A percentile compares a stretch with the other conserved stretches of the same genome.
Conservation (phyloP, 2,888 invertebrate species). For the Sericinus montela region DNA sequence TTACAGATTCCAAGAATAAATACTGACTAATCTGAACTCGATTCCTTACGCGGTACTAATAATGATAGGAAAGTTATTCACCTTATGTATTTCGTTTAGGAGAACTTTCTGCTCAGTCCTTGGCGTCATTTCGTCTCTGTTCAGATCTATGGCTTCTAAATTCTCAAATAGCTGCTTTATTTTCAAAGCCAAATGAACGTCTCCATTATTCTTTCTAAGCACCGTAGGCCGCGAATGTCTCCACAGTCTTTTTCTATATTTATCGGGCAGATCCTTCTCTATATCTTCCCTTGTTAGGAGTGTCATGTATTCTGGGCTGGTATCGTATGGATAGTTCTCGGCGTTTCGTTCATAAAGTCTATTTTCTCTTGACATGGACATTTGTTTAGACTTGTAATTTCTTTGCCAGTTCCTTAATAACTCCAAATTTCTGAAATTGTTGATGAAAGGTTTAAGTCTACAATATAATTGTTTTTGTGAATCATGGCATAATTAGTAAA, state of each 20-base stretch:
- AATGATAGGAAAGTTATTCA: too few relatives aligned
- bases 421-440: constrained; percentile 51
- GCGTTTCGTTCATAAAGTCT: constrained; percentile 39
- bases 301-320: constrained; percentile 74
- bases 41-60: too few relatives aligned
- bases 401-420: constrained; percentile 76
- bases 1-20: too few relatives aligned
- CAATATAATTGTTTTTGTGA: too few relatives aligned
- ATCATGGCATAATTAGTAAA: too few relatives aligned
- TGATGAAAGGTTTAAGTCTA: background rate
- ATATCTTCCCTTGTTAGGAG: constrained; percentile 69
- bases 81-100: constrained; percentile 80
- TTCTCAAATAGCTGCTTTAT: constrained; percentile 66
- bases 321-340: constrained; percentile 73
- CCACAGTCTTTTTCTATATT: constrained; percentile 50
- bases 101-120: constrained; percentile 75
- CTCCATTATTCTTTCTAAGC: constrained; percentile 52
- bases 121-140: constrained; percentile 63
- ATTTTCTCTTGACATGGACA: constrained; percentile 27
- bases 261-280: constrained; percentile 68
- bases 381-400: constrained; percentile 47
- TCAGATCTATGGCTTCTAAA: constrained; percentile 62
- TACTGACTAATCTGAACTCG: too few relatives aligned
- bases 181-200: constrained; percentile 61
- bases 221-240: constrained; percentile 47